Evolutionary conservation across 2,113 vertebrate species (phyloP), one percentile per base, ranked within the genome.

Genomic region (Eptesicus fuscus): DNA sequence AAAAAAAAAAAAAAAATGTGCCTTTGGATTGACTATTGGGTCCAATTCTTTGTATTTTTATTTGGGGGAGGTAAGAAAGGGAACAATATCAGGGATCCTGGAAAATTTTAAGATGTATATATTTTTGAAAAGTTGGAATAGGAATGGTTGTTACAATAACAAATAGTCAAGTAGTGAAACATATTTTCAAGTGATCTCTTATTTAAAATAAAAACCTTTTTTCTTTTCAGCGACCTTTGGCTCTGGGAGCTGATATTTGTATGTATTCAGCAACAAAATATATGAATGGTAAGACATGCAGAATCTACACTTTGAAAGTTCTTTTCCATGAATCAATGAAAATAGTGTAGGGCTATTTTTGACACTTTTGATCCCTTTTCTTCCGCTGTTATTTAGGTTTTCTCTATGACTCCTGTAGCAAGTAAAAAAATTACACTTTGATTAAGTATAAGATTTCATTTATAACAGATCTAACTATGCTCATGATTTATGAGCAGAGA

Each of bases 201-300:
- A 37, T 51, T 83, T 70, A 63, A 93, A 96, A 84, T 79, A 44
- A 51, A 92, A 78, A 61, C 11, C 65, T 84, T 63, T 35, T 4
- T 97, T 90, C 77, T 11, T 98, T 98, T 90, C 95, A 99, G 99
- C 99, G 99, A 67, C 99, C 99, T 84, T 96, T 99, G 94, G 97
- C 99, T 71, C 98, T 99, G 82, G 99, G 99, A 96, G 99, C 99
- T 63, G 99, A 99, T 93, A 99, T 99, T 82, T 99, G 99, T 94
- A 99, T 99, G 99, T 99, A 98, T 93, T 99, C 99, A 59, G 99
- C 99, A 65, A 99, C 99, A 93, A 99, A 99, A 79, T 99, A 99
- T 93, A 99, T 99, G 98, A 99, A 99, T 0, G 99, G 99, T 99
- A 98, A 98, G 99, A n/a, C 8, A 13, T 0, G 11, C 25, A 35